Conservation (phyloP, 2,797 vertebrate genomes). For the Liasis olivaceus region DNA sequence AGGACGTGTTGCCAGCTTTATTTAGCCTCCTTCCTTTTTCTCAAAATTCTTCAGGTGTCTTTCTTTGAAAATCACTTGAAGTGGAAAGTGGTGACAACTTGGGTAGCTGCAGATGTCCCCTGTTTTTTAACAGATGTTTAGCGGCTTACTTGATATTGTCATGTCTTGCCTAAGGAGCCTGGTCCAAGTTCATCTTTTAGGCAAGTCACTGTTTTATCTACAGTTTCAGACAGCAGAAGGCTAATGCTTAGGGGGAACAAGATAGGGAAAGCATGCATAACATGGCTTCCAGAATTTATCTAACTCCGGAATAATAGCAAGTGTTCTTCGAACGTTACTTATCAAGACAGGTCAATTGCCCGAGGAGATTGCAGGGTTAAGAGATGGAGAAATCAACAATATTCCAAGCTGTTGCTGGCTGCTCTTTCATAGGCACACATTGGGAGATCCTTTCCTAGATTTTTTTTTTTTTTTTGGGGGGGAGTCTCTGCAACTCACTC, state of each 20-base stretch:
- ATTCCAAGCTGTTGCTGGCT: background rate
- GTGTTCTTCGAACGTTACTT: background rate
- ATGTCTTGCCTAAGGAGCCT: background rate
- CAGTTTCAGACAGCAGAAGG: background rate
- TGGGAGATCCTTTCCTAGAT: background rate
- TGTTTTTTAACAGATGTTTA: background rate
- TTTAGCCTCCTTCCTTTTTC: background rate
- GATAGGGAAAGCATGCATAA: background rate
- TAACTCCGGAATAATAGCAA: background rate
- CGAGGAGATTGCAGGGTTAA: background rate
- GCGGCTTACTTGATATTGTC: background rate
- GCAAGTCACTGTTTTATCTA: background rate
- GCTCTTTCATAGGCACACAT: background rate
- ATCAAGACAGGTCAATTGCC: background rate
- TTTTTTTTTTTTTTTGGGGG: too few species aligned
- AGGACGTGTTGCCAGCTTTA: background rate
- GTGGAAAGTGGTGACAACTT: background rate
- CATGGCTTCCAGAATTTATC: background rate
- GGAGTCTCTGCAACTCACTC: background rate
- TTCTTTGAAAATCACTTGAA: background rate
- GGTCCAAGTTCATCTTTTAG: background rate
- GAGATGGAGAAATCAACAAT: background rate
- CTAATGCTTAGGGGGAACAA: background rate
- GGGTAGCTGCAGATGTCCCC: background rate
- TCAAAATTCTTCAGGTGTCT: background rate